phyloP scores from a whole-genome alignment of 2,797 vertebrate genomes.

The Enteromius radiatus region DNA sequence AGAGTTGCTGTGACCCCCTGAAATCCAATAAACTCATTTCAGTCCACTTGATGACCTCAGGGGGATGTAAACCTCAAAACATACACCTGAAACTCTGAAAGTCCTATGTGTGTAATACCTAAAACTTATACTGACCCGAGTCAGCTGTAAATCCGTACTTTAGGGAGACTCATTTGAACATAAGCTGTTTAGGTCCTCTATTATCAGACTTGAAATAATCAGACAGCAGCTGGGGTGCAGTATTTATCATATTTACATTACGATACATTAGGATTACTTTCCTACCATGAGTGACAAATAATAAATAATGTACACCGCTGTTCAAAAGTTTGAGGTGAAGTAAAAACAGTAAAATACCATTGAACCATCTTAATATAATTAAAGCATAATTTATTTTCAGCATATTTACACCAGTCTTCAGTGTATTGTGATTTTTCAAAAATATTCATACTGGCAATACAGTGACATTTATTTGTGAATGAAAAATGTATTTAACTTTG shows the following conservation, averaged over 20 bases:
- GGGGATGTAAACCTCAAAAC: background rate
- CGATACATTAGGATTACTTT: background rate
- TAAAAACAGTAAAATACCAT: background rate
- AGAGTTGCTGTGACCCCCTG: background rate
- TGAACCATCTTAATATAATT: background rate
- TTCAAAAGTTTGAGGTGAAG: background rate
- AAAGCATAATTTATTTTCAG: background rate
- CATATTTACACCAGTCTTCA: background rate
- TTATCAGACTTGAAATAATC: constrained; percentile 21
- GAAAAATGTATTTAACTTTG: background rate
- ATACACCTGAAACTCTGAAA: constrained; percentile 2
- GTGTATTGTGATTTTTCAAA: background rate
- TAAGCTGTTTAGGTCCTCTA: constrained; percentile 39
- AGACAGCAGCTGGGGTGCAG: background rate
- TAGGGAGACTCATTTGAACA: constrained; percentile 26
- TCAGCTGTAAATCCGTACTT: constrained; percentile 32
- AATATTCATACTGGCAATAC: background rate
- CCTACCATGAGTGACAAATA: background rate
- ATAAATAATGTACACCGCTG: no score
- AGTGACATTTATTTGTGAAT: background rate
- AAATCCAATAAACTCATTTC: constrained; percentile 41
- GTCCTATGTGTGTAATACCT: background rate
- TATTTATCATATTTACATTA: constrained; percentile 11
- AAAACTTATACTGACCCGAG: background rate
- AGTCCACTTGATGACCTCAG: background rate